Conservation (phyloP, 2,888 invertebrate genomes). For the Ceramica pisi region DNA sequence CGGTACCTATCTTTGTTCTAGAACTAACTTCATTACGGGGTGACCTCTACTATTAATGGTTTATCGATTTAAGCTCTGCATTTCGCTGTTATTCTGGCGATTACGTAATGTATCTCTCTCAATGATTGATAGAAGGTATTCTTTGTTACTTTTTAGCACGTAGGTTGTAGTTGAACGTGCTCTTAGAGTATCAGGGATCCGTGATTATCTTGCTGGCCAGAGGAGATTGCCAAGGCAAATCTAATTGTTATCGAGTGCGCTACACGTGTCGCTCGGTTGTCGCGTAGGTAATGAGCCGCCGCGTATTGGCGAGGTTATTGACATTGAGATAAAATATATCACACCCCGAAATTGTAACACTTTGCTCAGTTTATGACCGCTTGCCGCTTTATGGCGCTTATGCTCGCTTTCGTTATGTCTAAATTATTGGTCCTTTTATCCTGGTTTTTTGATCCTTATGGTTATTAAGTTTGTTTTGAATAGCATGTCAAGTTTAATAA, state of each 20-base stretch:
- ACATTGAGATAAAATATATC: constrained; percentile 78
- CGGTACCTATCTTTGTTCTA: constrained; percentile 56
- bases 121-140: neutral
- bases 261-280: constrained; percentile 71
- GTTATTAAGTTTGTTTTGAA: neutral
- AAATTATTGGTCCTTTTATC: constrained; percentile 4
- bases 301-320: constrained; percentile 79
- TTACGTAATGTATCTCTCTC: constrained; percentile 1
- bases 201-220: constrained; percentile 45
- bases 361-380: constrained; percentile 47
- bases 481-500: constrained; percentile 5
- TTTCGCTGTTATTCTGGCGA: constrained; percentile 15
- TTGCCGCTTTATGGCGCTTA: constrained; percentile 13
- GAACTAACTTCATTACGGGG: constrained; percentile 49
- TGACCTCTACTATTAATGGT: constrained; percentile 46
- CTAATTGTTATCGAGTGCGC: constrained; percentile 62
- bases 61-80: constrained; percentile 37
- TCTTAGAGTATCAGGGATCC: constrained; percentile 22
- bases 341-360: constrained; percentile 61
- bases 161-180: constrained; percentile 1
- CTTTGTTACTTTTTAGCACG: constrained; percentile 8
- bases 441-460: neutral
- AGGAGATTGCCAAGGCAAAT: constrained; percentile 59
- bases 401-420: constrained; percentile 15
- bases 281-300: constrained; percentile 70